phyloP scores from a whole-genome alignment of 2,888 invertebrate species.

The Hydrotaea diabolus region DNA sequence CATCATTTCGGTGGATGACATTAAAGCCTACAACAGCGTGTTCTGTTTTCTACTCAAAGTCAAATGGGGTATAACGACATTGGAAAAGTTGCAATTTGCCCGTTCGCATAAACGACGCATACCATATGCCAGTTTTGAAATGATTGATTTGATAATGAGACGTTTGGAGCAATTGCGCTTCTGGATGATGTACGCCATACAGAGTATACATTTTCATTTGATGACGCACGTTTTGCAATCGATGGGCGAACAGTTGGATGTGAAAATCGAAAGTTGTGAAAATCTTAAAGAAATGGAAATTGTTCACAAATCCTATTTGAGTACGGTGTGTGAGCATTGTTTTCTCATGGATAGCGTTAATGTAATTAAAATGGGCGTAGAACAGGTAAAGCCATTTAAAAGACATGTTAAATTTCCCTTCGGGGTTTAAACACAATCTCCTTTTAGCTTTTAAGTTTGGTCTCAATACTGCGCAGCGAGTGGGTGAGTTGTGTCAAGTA shows the following conservation, averaged over 20 bases:
- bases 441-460: slow-evolving; percentile 75
- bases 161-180: slow-evolving; percentile 82
- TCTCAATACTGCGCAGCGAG: slow-evolving; percentile 77
- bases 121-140: slow-evolving; percentile 74
- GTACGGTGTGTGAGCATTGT: slow-evolving; percentile 75
- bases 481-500: slow-evolving; percentile 75
- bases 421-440: background rate
- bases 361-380: slow-evolving; percentile 74
- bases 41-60: slow-evolving; percentile 82
- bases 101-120: slow-evolving; percentile 69
- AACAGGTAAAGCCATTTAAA: slow-evolving; percentile 74
- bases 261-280: slow-evolving; percentile 72
- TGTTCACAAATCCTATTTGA: slow-evolving; percentile 78
- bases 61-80: slow-evolving; percentile 82
- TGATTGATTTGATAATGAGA: slow-evolving; percentile 77
- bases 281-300: slow-evolving; percentile 76
- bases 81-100: slow-evolving; percentile 81
- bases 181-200: slow-evolving; percentile 82
- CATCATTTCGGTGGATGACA: slow-evolving; percentile 73
- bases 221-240: slow-evolving; percentile 81
- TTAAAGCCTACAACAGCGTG: slow-evolving; percentile 78
- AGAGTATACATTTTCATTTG: slow-evolving; percentile 82
- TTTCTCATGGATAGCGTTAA: slow-evolving; percentile 72
- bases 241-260: slow-evolving; percentile 76
- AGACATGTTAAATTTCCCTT: background rate